Conservation (phyloP, 2,797 vertebrate genomes). For the Darevskia mixta region DNA sequence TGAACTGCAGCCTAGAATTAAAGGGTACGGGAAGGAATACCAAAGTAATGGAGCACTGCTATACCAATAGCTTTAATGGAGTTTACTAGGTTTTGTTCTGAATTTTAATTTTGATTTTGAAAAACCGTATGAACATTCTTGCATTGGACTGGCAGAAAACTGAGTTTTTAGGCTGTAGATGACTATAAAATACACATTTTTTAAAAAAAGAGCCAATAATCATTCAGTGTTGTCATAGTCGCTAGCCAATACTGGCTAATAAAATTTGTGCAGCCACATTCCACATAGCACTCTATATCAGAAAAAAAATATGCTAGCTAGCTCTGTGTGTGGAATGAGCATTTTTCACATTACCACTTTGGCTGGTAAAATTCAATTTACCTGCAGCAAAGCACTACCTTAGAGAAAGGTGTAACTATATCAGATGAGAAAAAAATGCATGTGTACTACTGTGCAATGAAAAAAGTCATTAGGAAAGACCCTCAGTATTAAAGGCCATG, state of each 20-base stretch:
- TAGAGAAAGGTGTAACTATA: neutral
- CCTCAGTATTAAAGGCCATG: neutral
- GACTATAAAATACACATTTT: neutral
- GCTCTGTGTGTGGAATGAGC: neutral
- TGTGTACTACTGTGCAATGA: neutral
- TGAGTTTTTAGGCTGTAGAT: neutral
- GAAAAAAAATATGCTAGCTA: neutral
- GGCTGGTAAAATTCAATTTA: neutral
- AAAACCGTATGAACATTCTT: neutral
- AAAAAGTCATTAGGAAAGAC: neutral
- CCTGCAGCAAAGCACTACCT: neutral
- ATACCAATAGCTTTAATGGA: neutral
- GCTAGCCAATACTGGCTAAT: neutral
- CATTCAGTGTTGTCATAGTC: neutral
- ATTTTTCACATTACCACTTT: neutral
- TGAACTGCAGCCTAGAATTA: neutral
- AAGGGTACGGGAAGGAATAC: neutral
- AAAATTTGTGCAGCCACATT: neutral
- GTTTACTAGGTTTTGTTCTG: neutral
- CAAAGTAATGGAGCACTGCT: neutral
- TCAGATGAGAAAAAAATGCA: neutral
- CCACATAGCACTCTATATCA: neutral
- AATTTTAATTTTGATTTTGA: neutral
- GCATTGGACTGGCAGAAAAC: neutral
- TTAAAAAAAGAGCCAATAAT: neutral